phyloP scores from a whole-genome alignment of 2,113 vertebrate genomes.

The Corythoichthys haematopterus region DNA sequence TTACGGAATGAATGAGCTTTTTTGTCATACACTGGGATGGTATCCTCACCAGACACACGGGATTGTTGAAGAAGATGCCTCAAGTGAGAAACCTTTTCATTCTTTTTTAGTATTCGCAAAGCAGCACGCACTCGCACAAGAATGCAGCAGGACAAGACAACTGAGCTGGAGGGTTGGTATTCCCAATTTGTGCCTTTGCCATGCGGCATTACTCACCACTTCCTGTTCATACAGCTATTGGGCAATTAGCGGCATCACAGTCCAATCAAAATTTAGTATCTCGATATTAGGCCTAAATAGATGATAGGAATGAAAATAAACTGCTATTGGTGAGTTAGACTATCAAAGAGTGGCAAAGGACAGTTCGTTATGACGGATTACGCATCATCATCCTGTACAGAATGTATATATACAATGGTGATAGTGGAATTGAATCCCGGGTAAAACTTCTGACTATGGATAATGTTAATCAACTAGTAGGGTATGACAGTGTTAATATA shows the following conservation, averaged over 20 bases:
- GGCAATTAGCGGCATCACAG: slow-evolving; percentile 36
- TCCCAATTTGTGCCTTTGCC: slow-evolving; percentile 58
- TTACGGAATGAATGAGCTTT: slow-evolving; percentile 45
- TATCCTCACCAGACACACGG: slow-evolving; percentile 38
- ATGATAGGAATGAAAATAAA: not conserved
- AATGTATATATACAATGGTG: not conserved
- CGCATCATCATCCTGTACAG: not conserved
- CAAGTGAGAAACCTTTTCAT: slow-evolving; percentile 39
- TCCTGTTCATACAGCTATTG: slow-evolving; percentile 58
- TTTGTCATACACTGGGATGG: slow-evolving; percentile 44
- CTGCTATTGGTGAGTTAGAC: not conserved
- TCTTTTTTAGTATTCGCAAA: slow-evolving; percentile 1
- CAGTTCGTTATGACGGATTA: not conserved
- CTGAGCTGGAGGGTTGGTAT: slow-evolving; percentile 67
- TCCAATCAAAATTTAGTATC: not conserved
- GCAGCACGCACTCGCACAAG: slow-evolving; percentile 44
- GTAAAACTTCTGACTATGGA: not conserved
- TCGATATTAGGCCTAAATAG: not conserved
- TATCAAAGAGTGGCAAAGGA: not conserved
- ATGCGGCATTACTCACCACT: slow-evolving; percentile 56
- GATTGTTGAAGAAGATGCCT: slow-evolving; percentile 32
- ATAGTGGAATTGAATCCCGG: not conserved
- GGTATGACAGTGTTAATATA: too few relatives aligned
- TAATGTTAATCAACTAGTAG: not conserved
- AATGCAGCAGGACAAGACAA: slow-evolving; percentile 70